phyloP scores from a whole-genome alignment of 2,797 vertebrate genomes.

The Gymnothorax reevesii region DNA sequence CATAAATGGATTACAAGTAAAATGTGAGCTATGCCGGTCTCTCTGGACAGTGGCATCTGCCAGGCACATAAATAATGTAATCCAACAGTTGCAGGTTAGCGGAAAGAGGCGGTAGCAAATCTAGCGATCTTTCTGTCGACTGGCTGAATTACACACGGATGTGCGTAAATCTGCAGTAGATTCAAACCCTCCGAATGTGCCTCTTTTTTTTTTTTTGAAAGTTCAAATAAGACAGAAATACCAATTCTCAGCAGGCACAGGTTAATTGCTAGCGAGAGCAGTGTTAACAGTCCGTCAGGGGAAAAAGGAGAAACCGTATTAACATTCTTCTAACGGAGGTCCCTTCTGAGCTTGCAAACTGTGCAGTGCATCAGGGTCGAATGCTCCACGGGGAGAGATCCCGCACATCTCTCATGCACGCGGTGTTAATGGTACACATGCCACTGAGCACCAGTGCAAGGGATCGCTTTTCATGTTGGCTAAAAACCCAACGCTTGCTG shows the following conservation, averaged over 20 bases:
- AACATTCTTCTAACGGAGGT: slow-evolving; percentile 18
- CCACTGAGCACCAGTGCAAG: not conserved
- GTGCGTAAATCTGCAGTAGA: not conserved
- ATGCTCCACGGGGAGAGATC: not conserved
- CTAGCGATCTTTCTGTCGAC: not conserved
- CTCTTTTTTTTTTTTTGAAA: not conserved
- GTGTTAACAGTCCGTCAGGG: slow-evolving; percentile 13
- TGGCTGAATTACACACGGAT: not conserved
- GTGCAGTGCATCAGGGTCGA: slow-evolving; percentile 11
- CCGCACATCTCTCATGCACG: not conserved
- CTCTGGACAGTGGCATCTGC: slow-evolving; percentile 6
- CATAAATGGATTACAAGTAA: slow-evolving; percentile 17
- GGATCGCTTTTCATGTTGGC: not conserved
- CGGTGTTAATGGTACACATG: slow-evolving; percentile 1
- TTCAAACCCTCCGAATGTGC: not conserved
- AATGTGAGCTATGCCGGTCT: not conserved
- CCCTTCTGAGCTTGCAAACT: slow-evolving; percentile 15
- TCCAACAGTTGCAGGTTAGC: not conserved
- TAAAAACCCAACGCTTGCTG: not conserved
- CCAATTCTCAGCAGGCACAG: slow-evolving; percentile 21
- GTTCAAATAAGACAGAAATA: slow-evolving; percentile 22
- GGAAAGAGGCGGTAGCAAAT: not conserved
- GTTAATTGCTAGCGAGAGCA: slow-evolving; percentile 21
- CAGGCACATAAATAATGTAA: slow-evolving; percentile 5
- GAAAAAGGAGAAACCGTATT: slow-evolving; percentile 14